These are phyloP conservation scores for Calephelis perditalis DNA, from an alignment of 2,888 invertebrate genomes.

Conservation along the genomic window DNA sequence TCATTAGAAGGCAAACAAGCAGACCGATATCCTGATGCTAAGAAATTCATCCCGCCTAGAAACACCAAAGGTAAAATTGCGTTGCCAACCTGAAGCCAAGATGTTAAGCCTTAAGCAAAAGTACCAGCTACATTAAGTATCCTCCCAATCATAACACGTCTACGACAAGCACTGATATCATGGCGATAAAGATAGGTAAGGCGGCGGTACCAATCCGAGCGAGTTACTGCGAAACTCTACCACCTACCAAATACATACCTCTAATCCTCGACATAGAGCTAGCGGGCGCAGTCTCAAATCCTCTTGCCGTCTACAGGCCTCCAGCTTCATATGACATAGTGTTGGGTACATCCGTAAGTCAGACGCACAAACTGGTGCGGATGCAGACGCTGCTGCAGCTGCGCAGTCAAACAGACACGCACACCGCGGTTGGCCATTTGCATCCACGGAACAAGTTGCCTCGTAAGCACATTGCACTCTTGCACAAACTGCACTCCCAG, in stretches of 20 bases:
- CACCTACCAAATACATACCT: constrained; percentile 65
- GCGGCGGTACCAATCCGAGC: too few species aligned
- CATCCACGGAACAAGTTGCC: constrained; percentile 89
- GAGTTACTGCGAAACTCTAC: too few species aligned
- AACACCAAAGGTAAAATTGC: too few species aligned
- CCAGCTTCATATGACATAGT: constrained; percentile 90
- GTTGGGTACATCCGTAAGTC: constrained; percentile 88
- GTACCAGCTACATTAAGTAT: too few species aligned
- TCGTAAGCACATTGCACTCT: constrained; percentile 91
- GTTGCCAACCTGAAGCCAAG: too few species aligned
- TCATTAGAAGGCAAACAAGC: too few species aligned
- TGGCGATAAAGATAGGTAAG: too few species aligned
- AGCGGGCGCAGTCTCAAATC: constrained; percentile 86
- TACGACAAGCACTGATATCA: too few species aligned
- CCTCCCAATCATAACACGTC: too few species aligned
- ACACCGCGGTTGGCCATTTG: constrained; percentile 81
- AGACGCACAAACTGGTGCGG: constrained; percentile 88
- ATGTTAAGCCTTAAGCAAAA: too few species aligned
- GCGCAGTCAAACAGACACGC: constrained; percentile 89
- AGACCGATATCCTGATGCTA: too few species aligned
- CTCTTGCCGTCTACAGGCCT: constrained; percentile 89
- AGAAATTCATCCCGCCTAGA: too few species aligned
- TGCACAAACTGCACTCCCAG: constrained; percentile 84
- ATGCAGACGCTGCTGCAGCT: constrained; percentile 66
- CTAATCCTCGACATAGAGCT: constrained; percentile 88